Evolutionary conservation across 2,113 vertebrate species (phyloP).

Genomic region (Coryphaenoides rupestris): DNA sequence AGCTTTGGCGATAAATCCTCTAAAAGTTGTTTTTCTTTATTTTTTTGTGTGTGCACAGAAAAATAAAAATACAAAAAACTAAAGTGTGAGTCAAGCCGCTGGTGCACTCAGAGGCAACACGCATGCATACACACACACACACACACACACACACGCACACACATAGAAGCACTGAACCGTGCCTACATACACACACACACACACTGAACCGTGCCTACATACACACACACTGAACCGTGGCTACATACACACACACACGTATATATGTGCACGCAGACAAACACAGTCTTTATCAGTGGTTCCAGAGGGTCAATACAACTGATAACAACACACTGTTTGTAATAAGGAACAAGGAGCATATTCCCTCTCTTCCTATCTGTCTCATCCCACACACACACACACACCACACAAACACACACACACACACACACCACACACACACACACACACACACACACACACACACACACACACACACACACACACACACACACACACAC

Average conservation of each 20-base stretch:
- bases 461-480: neutral
- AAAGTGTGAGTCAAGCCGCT: no score
- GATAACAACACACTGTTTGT: slow-evolving; percentile 44
- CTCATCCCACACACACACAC: neutral
- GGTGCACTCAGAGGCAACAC: no score
- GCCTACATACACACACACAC: neutral
- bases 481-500: slow-evolving; percentile 4
- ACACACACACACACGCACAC: neutral
- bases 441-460: neutral
- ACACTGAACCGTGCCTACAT: neutral
- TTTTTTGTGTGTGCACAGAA: no score
- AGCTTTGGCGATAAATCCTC: no score
- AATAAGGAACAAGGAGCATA: slow-evolving; percentile 21
- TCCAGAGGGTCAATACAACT: slow-evolving; percentile 39
- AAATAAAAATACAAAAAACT: no score
- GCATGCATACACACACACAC: neutral
- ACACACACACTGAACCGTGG: neutral
- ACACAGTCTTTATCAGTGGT: slow-evolving; percentile 15
- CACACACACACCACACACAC: neutral
- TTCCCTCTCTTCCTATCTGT: neutral
- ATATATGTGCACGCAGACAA: neutral
- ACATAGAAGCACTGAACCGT: neutral
- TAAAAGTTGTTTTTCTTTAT: no score
- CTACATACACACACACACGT: neutral
- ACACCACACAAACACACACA: neutral